Conservation (phyloP, 2,888 invertebrate species). For the Galeruca laticollis region DNA sequence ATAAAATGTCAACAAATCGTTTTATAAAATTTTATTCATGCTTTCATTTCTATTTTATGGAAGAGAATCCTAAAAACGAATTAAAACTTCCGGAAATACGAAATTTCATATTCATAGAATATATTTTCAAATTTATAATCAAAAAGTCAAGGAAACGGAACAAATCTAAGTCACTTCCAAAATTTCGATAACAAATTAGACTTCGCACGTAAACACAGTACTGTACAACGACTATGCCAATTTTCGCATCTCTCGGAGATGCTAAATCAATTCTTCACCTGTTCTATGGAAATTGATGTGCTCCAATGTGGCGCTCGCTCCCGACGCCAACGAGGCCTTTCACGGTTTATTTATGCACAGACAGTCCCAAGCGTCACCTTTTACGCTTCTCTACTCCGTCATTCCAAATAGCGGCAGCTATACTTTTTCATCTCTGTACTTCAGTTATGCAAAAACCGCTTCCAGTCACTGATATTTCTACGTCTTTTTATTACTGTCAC, state of each 20-base stretch:
- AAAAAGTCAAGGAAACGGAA: background rate
- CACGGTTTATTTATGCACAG: slow-evolving; percentile 59
- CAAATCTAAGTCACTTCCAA: background rate
- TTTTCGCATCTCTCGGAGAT: slow-evolving; percentile 48
- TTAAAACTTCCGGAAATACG: too few relatives aligned
- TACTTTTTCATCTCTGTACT: slow-evolving; percentile 46
- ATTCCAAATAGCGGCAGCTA: slow-evolving; percentile 60
- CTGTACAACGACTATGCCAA: slow-evolving; percentile 30
- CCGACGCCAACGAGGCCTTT: slow-evolving; percentile 42
- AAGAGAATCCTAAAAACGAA: background rate
- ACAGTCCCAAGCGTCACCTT: slow-evolving; percentile 58
- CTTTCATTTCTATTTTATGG: background rate
- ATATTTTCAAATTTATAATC: slow-evolving; percentile 16
- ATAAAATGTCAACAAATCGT: too few relatives aligned
- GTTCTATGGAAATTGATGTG: slow-evolving; percentile 55
- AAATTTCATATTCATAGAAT: slow-evolving; percentile 8
- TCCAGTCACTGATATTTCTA: background rate
- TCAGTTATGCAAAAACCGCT: slow-evolving; percentile 17
- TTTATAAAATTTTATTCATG: too few relatives aligned
- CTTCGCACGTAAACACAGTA: slow-evolving; percentile 18
- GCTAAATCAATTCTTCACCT: slow-evolving; percentile 58
- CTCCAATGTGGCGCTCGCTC: slow-evolving; percentile 39
- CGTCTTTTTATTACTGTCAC: slow-evolving; percentile 11
- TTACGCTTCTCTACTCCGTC: slow-evolving; percentile 59
- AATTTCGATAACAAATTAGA: slow-evolving; percentile 31